Evolutionary conservation across 2,797 vertebrate species (phyloP), one percentile per base, ranked within the genome.

Genomic region (Mycteria americana): DNA sequence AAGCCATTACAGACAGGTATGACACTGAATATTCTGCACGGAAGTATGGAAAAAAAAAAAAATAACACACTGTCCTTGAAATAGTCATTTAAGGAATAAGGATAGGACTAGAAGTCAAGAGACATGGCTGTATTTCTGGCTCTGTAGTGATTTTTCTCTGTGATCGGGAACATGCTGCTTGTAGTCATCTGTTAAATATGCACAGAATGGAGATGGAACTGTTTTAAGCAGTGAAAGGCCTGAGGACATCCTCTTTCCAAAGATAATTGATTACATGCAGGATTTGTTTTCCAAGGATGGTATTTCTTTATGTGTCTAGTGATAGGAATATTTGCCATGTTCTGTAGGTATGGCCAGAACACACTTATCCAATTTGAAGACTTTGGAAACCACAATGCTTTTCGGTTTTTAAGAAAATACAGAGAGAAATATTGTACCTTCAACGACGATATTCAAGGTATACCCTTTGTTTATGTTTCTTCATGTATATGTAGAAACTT

Each of bases 381-480:
- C 97, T 99, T 99, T 85, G 99, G 99, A 31, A 99, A 99, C 98
- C 99, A 99, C 98, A 99, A 99, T 1, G 99, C 99, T 10, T 99
- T 99, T 95, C 98, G 99, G 31, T 99, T 99, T 85, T 96, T 99
- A 28, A 98, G 99, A 77, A 99, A 99, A 88, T 99, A 99, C 97
- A 97, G 98, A 77, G 99, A 99, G 97, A 99, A 99, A 92, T 99
- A 99, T 87, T 99, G 99, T 81, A 99, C 99, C 90, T 99, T 99
- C 98, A 99, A 99, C 13, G 99, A 99, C 8, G 99, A 99, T 43
- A 99, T 99, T 87, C 99, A 99, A 98, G 99, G 99, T 99, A 97
- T 23, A 30, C 24, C n/a, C 27, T 48, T 91, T 7, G 27, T 37
- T 81, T 37, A 3, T 15, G 6, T 23, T 77, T 56, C 48, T 16